A percentile compares a stretch with the other conserved stretches of the same genome.
Evolutionary conservation across 2,113 vertebrate species (phyloP).

Genomic region (Prietella phreatophila): DNA sequence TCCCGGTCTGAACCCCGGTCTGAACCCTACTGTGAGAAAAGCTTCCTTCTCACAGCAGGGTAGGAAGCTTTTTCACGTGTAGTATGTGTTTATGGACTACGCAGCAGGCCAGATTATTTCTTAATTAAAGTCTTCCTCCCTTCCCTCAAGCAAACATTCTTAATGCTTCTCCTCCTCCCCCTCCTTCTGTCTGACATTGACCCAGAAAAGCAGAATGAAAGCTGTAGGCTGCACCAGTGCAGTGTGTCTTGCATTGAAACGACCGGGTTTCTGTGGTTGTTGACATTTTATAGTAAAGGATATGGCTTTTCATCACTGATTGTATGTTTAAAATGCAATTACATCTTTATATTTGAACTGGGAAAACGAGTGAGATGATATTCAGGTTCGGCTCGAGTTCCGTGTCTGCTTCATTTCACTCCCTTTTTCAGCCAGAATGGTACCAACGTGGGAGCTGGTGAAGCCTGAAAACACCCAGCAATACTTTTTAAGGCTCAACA

Average conservation of each 20-base stretch:
- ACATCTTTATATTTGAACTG: neutral
- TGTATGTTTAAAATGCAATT: neutral
- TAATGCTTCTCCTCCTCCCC: neutral
- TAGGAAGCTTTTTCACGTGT: slow-evolving; percentile 2
- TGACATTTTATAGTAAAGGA: slow-evolving; percentile 1
- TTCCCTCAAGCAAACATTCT: slow-evolving; percentile 2
- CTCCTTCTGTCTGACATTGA: neutral
- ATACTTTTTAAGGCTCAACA: neutral
- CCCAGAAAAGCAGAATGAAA: slow-evolving; percentile 10
- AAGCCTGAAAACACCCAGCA: neutral
- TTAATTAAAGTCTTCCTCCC: slow-evolving; percentile 17
- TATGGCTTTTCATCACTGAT: neutral
- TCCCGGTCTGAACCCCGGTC: too few species aligned
- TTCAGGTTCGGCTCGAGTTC: neutral
- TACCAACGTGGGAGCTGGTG: neutral
- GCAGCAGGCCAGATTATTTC: neutral
- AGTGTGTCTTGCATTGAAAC: neutral
- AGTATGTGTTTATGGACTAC: slow-evolving; percentile 3
- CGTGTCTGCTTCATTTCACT: neutral
- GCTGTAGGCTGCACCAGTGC: neutral
- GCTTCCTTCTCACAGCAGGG: neutral
- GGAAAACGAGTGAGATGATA: too few species aligned
- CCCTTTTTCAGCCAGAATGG: neutral
- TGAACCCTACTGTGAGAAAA: neutral
- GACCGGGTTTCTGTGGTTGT: slow-evolving; percentile 9